These are phyloP conservation scores for Petrophora chlorosata DNA, from an alignment of 2,888 invertebrate species.

Conservation along the genomic window DNA sequence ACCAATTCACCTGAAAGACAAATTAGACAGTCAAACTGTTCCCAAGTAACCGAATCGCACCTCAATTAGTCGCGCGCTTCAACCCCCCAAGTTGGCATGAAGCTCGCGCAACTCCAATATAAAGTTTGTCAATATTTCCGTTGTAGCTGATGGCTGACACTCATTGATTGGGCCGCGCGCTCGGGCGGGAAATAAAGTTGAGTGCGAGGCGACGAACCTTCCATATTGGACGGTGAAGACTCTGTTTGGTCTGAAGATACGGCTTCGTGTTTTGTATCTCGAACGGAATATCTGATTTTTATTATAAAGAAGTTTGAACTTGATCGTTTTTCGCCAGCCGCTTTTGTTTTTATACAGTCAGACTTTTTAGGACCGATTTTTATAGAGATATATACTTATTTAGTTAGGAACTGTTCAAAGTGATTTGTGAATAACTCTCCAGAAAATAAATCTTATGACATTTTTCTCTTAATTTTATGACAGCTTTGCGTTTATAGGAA, in stretches of 20 bases:
- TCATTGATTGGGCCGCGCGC: conserved; percentile 68
- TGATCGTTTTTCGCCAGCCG: too few species aligned
- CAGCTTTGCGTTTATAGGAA: too few species aligned
- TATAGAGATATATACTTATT: too few species aligned
- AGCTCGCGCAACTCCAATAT: conserved; percentile 61
- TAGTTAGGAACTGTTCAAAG: too few species aligned
- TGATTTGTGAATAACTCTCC: too few species aligned
- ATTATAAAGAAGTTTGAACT: too few species aligned
- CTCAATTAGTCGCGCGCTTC: conserved; percentile 34
- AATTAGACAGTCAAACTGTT: conserved; percentile 24
- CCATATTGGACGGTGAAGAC: conserved; percentile 6
- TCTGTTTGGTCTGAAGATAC: conserved; percentile 3
- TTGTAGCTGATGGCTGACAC: conserved; percentile 59
- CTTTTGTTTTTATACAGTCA: too few species aligned
- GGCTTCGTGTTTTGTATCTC: conserved; percentile 5
- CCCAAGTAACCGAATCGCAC: conserved; percentile 26
- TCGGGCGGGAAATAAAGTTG: conserved; percentile 70
- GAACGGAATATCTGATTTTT: too few species aligned
- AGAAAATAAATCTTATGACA: too few species aligned
- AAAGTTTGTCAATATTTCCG: conserved; percentile 77
- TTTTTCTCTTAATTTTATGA: too few species aligned
- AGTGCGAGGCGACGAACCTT: conserved; percentile 17
- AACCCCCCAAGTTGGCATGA: conserved; percentile 42
- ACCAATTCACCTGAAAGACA: conserved; percentile 28
- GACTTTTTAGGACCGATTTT: too few species aligned